Evolutionary conservation across 2,113 vertebrate genomes (phyloP).

Genomic region (Corythaixoides concolor): DNA sequence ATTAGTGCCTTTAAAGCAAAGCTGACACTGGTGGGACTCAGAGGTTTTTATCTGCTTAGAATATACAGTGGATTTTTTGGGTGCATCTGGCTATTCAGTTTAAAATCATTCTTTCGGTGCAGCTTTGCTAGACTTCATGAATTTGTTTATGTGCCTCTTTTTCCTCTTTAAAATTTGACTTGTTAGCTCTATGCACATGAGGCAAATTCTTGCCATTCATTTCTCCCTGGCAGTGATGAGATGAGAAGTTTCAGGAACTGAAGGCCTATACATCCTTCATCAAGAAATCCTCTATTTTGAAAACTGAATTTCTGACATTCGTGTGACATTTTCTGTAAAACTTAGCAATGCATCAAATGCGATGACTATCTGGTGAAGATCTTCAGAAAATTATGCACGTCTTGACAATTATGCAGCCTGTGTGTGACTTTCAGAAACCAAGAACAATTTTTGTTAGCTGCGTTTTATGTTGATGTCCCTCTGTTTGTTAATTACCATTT

Average conservation of each 20-base stretch:
- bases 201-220: background rate
- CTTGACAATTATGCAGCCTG: background rate
- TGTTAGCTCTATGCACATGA: background rate
- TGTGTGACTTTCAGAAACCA: constrained; percentile 16
- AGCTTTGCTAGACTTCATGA: background rate
- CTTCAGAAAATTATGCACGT: background rate
- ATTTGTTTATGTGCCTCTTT: background rate
- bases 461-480: background rate
- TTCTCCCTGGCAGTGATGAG: background rate
- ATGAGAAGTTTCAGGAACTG: background rate
- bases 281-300: background rate
- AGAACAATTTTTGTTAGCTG: background rate
- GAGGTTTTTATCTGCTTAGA: background rate
- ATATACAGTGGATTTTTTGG: background rate
- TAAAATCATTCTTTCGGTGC: background rate
- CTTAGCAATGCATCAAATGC: background rate
- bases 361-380: background rate
- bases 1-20: background rate
- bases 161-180: background rate
- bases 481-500: constrained; percentile 24
- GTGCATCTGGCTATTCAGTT: background rate
- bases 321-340: background rate
- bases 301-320: background rate
- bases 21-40: background rate
- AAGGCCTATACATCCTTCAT: background rate